Conservation (phyloP, 2,888 invertebrate species). For the Sesia apiformis region DNA sequence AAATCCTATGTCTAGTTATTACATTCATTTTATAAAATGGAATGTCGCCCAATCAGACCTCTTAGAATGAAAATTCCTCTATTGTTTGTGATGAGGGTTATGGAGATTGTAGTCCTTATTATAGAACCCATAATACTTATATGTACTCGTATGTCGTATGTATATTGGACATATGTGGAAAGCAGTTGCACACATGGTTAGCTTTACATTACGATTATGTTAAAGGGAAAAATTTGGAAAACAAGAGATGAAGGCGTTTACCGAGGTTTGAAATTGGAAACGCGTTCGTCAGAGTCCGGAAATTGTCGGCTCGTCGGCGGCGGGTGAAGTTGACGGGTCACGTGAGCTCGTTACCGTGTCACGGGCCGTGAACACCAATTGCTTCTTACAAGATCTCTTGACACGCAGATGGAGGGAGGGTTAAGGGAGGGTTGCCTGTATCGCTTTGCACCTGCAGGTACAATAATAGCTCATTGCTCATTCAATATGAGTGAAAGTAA, state of each 20-base stretch:
- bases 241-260: slow-evolving; percentile 51
- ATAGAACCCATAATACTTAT: too few species aligned
- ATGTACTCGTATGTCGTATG: too few species aligned
- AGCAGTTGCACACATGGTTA: slow-evolving; percentile 10
- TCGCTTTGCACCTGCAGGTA: too few species aligned
- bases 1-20: too few species aligned
- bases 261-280: slow-evolving; percentile 67
- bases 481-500: too few species aligned
- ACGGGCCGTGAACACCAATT: slow-evolving; percentile 17
- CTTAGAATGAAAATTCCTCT: too few species aligned
- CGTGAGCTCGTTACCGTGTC: slow-evolving; percentile 54
- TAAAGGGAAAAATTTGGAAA: slow-evolving; percentile 25
- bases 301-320: slow-evolving; percentile 46
- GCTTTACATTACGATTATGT: slow-evolving; percentile 1
- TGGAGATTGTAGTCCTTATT: too few species aligned
- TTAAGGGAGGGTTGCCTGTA: too few species aligned
- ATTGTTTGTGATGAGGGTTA: too few species aligned
- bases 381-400: slow-evolving; percentile 1
- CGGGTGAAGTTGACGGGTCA: slow-evolving; percentile 36
- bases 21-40: too few species aligned
- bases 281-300: slow-evolving; percentile 60
- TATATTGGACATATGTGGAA: not conserved
- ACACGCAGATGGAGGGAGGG: not conserved
- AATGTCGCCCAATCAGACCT: too few species aligned
- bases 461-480: too few species aligned